phyloP scores from a whole-genome alignment of 1,140 invertebrate genomes.

The Drosophila sp. region DNA sequence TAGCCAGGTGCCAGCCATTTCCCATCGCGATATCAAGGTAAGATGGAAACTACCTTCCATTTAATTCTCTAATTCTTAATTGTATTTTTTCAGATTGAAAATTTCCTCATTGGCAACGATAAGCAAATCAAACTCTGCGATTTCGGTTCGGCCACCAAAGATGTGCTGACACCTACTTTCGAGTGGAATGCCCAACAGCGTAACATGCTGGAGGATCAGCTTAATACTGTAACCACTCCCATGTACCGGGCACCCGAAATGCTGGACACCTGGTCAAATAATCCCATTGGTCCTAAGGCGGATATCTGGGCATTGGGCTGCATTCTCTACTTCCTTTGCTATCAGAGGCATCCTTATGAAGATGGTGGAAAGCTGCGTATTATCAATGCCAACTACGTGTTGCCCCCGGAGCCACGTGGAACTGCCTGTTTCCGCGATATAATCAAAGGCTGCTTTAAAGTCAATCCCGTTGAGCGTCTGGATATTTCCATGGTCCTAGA shows the following conservation, averaged over 20 bases:
- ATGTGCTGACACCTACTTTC: constrained; percentile 92
- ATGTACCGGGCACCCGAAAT: constrained; percentile 98
- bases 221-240: constrained; percentile 91
- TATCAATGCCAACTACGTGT: constrained; percentile 97
- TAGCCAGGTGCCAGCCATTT: constrained; percentile 92
- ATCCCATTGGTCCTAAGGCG: constrained; percentile 92
- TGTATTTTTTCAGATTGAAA: constrained; percentile 85
- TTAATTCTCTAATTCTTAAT: not conserved
- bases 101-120: constrained; percentile 88
- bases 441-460: constrained; percentile 92
- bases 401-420: constrained; percentile 90
- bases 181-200: constrained; percentile 96
- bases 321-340: constrained; percentile 96
- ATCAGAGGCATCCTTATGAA: constrained; percentile 97
- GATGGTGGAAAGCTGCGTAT: constrained; percentile 98
- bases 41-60: not conserved
- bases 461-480: constrained; percentile 90
- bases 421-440: constrained; percentile 93
- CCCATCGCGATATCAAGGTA: constrained; percentile 93
- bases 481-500: constrained; percentile 92
- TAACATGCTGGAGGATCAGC: constrained; percentile 95
- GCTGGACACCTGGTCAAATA: constrained; percentile 98
- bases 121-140: constrained; percentile 98
- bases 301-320: constrained; percentile 99
- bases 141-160: constrained; percentile 97